Conservation (phyloP, 2,888 invertebrate species). For the Chydorus sphaericus region DNA sequence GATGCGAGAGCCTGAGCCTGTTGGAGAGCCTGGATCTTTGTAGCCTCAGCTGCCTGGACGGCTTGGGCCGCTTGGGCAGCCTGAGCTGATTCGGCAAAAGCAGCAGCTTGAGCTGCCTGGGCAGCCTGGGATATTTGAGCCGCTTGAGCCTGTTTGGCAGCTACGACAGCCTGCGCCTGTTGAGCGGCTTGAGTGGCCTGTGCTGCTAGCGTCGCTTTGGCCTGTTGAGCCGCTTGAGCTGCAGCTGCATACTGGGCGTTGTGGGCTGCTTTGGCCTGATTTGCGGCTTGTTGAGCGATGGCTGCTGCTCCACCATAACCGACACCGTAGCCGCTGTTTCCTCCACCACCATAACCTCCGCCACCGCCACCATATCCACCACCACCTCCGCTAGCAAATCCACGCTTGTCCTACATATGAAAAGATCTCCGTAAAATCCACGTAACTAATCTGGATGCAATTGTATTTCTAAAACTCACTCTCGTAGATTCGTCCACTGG, state of each 20-base stretch:
- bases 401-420: conserved; percentile 15
- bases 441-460: background rate
- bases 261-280: conserved; percentile 16
- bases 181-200: conserved; percentile 19
- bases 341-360: conserved; percentile 12
- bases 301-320: conserved; percentile 16
- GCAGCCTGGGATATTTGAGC: conserved; percentile 19
- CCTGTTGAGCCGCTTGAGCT: conserved; percentile 18
- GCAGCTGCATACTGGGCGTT: conserved; percentile 12
- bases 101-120: conserved; percentile 17
- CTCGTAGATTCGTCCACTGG: too few species aligned
- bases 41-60: conserved; percentile 20
- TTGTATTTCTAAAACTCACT: too few species aligned
- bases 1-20: conserved; percentile 20
- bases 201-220: conserved; percentile 15
- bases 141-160: conserved; percentile 18
- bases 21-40: conserved; percentile 21
- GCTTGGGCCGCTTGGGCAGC: conserved; percentile 15
- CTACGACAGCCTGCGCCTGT: conserved; percentile 18
- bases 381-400: conserved; percentile 15
- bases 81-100: conserved; percentile 14
- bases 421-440: too few species aligned
- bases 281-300: conserved; percentile 18
- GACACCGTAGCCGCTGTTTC: conserved; percentile 10
- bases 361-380: conserved; percentile 10